phyloP scores from a whole-genome alignment of 2,113 vertebrate species.

The Rhabdornis inornatus region DNA sequence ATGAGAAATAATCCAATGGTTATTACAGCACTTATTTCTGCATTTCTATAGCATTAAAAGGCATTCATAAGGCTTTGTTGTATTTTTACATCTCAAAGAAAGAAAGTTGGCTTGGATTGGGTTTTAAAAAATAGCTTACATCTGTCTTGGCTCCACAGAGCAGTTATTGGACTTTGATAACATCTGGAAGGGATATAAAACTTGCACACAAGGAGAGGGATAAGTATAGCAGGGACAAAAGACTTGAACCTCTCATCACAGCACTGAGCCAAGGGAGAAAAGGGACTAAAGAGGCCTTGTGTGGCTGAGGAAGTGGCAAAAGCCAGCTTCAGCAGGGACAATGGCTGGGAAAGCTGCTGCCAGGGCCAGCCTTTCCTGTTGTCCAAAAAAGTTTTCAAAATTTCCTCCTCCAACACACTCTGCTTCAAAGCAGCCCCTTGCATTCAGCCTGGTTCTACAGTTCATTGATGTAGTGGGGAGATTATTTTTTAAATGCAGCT shows the following conservation, averaged over 20 bases:
- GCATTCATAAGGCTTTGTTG: constrained; percentile 40
- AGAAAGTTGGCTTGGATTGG: constrained; percentile 29
- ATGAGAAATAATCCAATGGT: constrained; percentile 36
- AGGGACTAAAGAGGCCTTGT: not conserved
- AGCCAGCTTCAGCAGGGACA: constrained; percentile 26
- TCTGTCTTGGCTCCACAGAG: constrained; percentile 57
- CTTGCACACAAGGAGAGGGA: not conserved
- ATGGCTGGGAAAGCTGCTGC: not conserved
- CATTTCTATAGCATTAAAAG: constrained; percentile 56
- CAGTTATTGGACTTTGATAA: constrained; percentile 32
- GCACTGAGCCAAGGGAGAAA: not conserved
- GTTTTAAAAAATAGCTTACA: constrained; percentile 57
- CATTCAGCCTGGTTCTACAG: not conserved
- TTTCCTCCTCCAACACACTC: not conserved
- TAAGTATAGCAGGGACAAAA: constrained; percentile 49
- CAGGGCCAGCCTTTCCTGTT: not conserved
- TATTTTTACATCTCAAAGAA: constrained; percentile 57
- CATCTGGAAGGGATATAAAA: constrained; percentile 53
- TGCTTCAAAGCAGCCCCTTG: not conserved
- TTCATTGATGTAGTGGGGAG: not conserved
- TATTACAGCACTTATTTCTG: constrained; percentile 33
- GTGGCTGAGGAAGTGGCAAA: constrained; percentile 39
- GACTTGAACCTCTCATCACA: not conserved
- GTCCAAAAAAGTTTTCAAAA: constrained; percentile 24
- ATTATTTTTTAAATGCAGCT: not conserved